These are phyloP conservation scores for Anoplolepis gracilipes DNA, from an alignment of 1,140 invertebrate genomes.

Conservation along the genomic window DNA sequence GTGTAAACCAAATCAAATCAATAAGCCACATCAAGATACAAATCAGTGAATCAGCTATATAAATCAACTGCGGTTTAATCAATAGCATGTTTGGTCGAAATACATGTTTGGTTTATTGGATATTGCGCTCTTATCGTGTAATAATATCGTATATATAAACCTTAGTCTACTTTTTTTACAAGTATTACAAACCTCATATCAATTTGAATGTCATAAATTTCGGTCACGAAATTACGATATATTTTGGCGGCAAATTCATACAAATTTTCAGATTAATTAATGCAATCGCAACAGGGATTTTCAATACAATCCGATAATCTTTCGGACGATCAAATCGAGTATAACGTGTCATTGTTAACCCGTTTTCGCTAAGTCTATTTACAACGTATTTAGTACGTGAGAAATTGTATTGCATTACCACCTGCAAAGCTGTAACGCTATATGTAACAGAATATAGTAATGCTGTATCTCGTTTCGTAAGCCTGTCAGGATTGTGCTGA, in stretches of 20 bases:
- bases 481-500: slow-evolving; percentile 6
- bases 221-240: background rate
- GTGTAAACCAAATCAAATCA: slow-evolving; percentile 18
- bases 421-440: slow-evolving; percentile 20
- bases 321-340: background rate
- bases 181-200: slow-evolving; percentile 32
- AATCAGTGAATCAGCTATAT: slow-evolving; percentile 42
- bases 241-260: background rate
- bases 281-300: background rate
- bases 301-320: slow-evolving; percentile 23
- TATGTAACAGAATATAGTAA: background rate
- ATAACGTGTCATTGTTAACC: slow-evolving; percentile 22
- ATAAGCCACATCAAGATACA: slow-evolving; percentile 19
- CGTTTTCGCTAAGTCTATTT: slow-evolving; percentile 44
- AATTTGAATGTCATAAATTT: slow-evolving; percentile 10
- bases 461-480: slow-evolving; percentile 24
- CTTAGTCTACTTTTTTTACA: background rate
- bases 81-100: slow-evolving; percentile 11
- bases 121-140: slow-evolving; percentile 25
- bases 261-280: slow-evolving; percentile 46
- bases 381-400: slow-evolving; percentile 32
- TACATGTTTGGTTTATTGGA: slow-evolving; percentile 20
- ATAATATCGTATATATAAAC: background rate
- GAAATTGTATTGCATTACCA: slow-evolving; percentile 31
- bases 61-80: slow-evolving; percentile 42